Percentiles rank a stretch among this genome's conserved stretches.
Evolutionary conservation across 1,140 invertebrate genomes (phyloP).

Genomic region (Palaemon carinicauda): DNA sequence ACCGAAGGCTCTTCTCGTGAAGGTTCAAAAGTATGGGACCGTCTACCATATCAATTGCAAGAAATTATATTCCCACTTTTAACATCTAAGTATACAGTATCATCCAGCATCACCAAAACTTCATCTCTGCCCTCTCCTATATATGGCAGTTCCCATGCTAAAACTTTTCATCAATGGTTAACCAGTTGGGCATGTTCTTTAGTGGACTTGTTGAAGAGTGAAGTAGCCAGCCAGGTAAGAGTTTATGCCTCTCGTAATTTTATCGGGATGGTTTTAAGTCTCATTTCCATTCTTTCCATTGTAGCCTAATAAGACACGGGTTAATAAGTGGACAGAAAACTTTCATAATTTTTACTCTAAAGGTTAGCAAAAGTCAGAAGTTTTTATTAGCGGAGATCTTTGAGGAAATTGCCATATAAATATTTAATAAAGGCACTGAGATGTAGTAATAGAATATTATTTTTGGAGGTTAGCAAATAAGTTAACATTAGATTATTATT

Average conservation of each 20-base stretch:
- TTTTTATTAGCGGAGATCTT: too few relatives aligned
- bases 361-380: too few relatives aligned
- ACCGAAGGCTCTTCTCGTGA: constrained; percentile 22
- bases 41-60: constrained; percentile 57
- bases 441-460: too few relatives aligned
- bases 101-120: constrained; percentile 21
- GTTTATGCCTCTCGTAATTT: neutral
- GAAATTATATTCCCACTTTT: constrained; percentile 67
- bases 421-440: too few relatives aligned
- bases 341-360: too few relatives aligned
- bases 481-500: too few relatives aligned
- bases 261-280: too few relatives aligned
- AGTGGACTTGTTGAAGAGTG: constrained; percentile 63
- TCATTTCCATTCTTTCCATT: too few relatives aligned
- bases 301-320: too few relatives aligned
- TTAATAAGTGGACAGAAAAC: too few relatives aligned
- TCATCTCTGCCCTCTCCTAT: constrained; percentile 62
- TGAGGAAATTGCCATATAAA: too few relatives aligned
- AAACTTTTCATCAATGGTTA: constrained; percentile 66
- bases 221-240: constrained; percentile 47
- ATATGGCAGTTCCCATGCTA: constrained; percentile 64
- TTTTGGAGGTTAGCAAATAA: too few relatives aligned
- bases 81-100: constrained; percentile 64
- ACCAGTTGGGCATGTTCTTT: constrained; percentile 66
- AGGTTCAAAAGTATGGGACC: constrained; percentile 39